Percentiles rank a stretch among this genome's conserved stretches.
Conservation (phyloP, 2,888 invertebrate species). For the Trypoxylon attenuatum region DNA sequence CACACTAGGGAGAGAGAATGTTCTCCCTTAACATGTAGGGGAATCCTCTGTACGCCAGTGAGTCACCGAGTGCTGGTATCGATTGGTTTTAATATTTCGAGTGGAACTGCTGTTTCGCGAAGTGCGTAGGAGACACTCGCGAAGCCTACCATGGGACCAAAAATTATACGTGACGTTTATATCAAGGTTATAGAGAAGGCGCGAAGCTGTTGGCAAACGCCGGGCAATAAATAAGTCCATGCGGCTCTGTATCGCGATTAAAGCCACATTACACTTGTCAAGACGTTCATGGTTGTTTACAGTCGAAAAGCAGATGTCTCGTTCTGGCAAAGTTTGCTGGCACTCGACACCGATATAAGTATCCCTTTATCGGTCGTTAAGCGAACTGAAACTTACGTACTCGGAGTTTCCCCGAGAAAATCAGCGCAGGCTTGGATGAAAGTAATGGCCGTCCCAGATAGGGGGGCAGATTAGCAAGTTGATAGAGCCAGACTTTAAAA, state of each 20-base stretch:
- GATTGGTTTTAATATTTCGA: neutral
- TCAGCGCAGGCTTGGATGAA: constrained; percentile 11
- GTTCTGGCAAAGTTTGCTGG: constrained; percentile 69
- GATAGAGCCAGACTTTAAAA: neutral
- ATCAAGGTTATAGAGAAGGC: constrained; percentile 27
- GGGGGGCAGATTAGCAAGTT: constrained; percentile 17
- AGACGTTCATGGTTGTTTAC: constrained; percentile 66
- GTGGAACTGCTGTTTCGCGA: too few species aligned
- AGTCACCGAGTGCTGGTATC: neutral
- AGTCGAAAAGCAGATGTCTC: constrained; percentile 68
- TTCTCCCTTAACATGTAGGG: too few species aligned
- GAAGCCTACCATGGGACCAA: neutral
- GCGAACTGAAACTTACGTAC: constrained; percentile 39
- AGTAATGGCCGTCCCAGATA: constrained; percentile 11
- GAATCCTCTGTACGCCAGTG: too few species aligned
- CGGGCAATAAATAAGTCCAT: constrained; percentile 56
- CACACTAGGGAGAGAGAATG: too few species aligned
- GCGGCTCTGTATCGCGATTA: constrained; percentile 70
- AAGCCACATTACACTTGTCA: constrained; percentile 73
- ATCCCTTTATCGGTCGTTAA: constrained; percentile 55
- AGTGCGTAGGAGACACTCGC: neutral
- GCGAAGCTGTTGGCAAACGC: constrained; percentile 57
- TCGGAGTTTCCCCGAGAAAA: constrained; percentile 15
- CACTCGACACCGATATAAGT: constrained; percentile 62
- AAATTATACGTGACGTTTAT: constrained; percentile 26